These are phyloP conservation scores for Archocentrus centrarchus DNA, from an alignment of 2,113 vertebrate species.

Conservation along the genomic window DNA sequence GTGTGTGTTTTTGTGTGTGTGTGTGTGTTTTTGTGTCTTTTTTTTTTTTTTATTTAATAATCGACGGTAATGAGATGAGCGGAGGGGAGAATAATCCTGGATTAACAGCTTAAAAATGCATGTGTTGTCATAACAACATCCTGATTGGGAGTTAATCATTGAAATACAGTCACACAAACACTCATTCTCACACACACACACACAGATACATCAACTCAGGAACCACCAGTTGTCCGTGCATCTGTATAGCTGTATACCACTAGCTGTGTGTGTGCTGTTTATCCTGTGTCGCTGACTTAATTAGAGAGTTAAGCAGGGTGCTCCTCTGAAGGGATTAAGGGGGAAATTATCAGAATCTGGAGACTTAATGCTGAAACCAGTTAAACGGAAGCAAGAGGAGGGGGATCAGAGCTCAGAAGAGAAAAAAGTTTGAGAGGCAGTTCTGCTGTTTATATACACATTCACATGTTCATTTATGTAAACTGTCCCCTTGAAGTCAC, in stretches of 20 bases:
- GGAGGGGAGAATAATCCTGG: slow-evolving; percentile 73
- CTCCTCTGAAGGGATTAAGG: slow-evolving; percentile 65
- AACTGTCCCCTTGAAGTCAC: slow-evolving; percentile 36
- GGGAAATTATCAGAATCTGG: slow-evolving; percentile 71
- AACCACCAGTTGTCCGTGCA: slow-evolving; percentile 31
- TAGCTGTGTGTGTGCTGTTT: slow-evolving; percentile 36
- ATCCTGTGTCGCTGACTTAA: slow-evolving; percentile 58
- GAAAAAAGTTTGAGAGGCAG: slow-evolving; percentile 26
- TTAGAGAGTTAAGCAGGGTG: slow-evolving; percentile 67
- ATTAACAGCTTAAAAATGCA: slow-evolving; percentile 75
- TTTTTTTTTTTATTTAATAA: slow-evolving; percentile 65
- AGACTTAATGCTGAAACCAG: slow-evolving; percentile 66
- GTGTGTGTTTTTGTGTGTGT: slow-evolving; percentile 19
- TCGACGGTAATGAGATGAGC: slow-evolving; percentile 71
- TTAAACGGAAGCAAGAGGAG: slow-evolving; percentile 69
- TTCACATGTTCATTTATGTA: slow-evolving; percentile 33
- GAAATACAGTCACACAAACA: slow-evolving; percentile 50
- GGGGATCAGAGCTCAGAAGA: slow-evolving; percentile 36
- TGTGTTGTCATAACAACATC: slow-evolving; percentile 70
- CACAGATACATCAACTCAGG: background rate
- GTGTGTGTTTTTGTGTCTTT: slow-evolving; percentile 22
- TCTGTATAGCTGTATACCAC: slow-evolving; percentile 32
- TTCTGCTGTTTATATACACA: slow-evolving; percentile 15
- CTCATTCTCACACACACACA: background rate
- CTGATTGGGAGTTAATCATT: slow-evolving; percentile 71